Base-by-base conservation (phyloP, 37 sponge, comb jelly and placozoan genomes). In the Beroe forskalii region DNA sequence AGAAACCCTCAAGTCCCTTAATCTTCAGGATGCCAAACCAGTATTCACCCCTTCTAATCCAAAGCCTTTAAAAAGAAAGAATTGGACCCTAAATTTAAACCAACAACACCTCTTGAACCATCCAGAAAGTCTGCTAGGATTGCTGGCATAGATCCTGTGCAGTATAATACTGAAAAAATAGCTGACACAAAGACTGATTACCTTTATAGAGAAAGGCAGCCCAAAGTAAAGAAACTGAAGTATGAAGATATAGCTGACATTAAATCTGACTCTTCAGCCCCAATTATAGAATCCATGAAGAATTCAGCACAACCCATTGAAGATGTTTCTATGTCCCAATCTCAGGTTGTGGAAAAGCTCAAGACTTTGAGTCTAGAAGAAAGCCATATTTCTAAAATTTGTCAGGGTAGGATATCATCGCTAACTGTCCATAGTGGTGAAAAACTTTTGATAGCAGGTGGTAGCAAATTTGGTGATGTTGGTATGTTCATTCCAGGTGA, bases 391-490 rank as follows among this genome's bases (percentile, higher is more conserved):
- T 27, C 72, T 33, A 69, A 69, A 36, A 35, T 44, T 32, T 80
- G 86, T 80, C 40, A 41, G n/a, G 20, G 17, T 41, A 35, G 86
- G 20, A 35, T 80, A 4, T 80, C 86, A 3, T 17, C 86, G n/a
- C 12, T 80, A 27, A 9, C 86, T 20, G 42, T 80, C 28, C 86
- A 80, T 43, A 25, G 38, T 28, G 55, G 55, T 20, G 14, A 80
- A 14, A 80, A 41, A 22, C 25, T 80, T 9, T 19, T 80, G 17
- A 48, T 80, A 3, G 86, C 86, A 30, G 86, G 86, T 22, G 86
- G 86, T 1, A 44, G 55, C n/a, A 80, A 80, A 27, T 9, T n/a
- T 0, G 86, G 86, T 23, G 86, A 80, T 3, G 44, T 80, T n/a
- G 86, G 86, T 43, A 1, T 80, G 25, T 44, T 44, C 35, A 44